A percentile compares a stretch with the other conserved stretches of the same genome.
phyloP scores from a whole-genome alignment of 92 coral and sea anemone genomes.

The Palythoa grandis region DNA sequence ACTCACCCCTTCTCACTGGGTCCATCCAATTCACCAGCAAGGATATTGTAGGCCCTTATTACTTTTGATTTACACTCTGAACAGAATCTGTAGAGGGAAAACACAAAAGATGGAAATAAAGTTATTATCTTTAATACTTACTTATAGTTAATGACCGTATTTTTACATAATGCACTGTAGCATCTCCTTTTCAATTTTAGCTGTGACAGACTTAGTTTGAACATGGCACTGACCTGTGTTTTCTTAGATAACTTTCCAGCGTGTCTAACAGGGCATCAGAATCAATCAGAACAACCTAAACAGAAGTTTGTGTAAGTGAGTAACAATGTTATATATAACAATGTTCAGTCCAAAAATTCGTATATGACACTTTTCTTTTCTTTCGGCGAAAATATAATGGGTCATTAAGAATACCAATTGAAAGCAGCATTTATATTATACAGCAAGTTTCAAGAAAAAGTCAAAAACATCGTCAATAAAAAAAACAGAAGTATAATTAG shows the following conservation, averaged over 20 bases:
- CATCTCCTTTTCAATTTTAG: no score
- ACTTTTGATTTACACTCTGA: constrained; percentile 97
- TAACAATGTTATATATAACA: neutral
- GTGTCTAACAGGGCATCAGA: constrained; percentile 93
- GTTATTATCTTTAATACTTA: no score
- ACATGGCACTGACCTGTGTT: constrained; percentile 75
- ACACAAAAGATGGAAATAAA: no score
- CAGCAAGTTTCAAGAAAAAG: no score
- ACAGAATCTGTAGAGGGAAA: constrained; percentile 70
- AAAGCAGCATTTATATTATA: no score
- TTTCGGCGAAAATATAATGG: no score
- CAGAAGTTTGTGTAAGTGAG: neutral
- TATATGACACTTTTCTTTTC: neutral
- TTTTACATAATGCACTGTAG: no score
- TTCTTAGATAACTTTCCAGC: constrained; percentile 89
- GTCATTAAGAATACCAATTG: no score
- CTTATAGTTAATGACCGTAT: no score
- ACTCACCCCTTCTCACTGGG: constrained; percentile 97
- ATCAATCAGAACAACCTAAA: constrained; percentile 86
- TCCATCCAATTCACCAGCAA: constrained; percentile 96
- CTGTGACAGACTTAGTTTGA: no score
- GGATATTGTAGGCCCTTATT: constrained; percentile 88
- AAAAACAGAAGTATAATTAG: no score
- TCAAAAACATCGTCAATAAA: no score
- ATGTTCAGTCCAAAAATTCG: neutral